Percentiles rank a stretch among this genome's conserved stretches.
These are phyloP conservation scores for Chelon auratus DNA, from an alignment of 2,797 vertebrate genomes.

Conservation along the genomic window DNA sequence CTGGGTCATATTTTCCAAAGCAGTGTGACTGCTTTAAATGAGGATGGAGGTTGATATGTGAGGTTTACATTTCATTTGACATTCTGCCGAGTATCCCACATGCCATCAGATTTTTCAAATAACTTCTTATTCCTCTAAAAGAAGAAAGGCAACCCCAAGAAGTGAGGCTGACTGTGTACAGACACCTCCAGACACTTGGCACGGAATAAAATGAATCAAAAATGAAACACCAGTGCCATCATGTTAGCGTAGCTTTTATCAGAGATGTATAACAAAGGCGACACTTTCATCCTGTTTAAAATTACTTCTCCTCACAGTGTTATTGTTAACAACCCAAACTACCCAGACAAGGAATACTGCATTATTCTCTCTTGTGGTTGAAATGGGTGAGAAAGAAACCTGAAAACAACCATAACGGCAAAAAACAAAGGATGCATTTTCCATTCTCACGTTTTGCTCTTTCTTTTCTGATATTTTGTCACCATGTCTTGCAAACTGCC, in stretches of 20 bases:
- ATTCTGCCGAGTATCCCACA: constrained; percentile 10
- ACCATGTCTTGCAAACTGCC: constrained; percentile 99
- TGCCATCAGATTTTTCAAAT: constrained; percentile 24
- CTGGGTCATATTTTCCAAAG: constrained; percentile 36
- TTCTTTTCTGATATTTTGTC: constrained; percentile 99
- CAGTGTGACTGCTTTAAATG: constrained; percentile 18
- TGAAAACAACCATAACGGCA: constrained; percentile 48
- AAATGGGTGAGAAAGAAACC: constrained; percentile 46
- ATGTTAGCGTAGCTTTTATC: constrained; percentile 57
- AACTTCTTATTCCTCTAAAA: constrained; percentile 7
- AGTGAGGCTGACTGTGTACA: constrained; percentile 35
- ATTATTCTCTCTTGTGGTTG: constrained; percentile 66
- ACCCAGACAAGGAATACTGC: constrained; percentile 70
- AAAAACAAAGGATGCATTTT: constrained; percentile 65
- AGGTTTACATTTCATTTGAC: constrained; percentile 34
- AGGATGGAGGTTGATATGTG: constrained; percentile 28
- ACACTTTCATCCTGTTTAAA: constrained; percentile 57
- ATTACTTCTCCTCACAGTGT: constrained; percentile 43
- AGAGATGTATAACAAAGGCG: constrained; percentile 42
- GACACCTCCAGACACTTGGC: constrained; percentile 49
- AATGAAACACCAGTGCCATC: constrained; percentile 53
- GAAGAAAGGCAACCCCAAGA: constrained; percentile 47
- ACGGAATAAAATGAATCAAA: constrained; percentile 50
- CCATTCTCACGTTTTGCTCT: constrained; percentile 97
- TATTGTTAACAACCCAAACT: constrained; percentile 37